phyloP scores from a whole-genome alignment of 2,888 invertebrate genomes.

The Lymantria monacha region DNA sequence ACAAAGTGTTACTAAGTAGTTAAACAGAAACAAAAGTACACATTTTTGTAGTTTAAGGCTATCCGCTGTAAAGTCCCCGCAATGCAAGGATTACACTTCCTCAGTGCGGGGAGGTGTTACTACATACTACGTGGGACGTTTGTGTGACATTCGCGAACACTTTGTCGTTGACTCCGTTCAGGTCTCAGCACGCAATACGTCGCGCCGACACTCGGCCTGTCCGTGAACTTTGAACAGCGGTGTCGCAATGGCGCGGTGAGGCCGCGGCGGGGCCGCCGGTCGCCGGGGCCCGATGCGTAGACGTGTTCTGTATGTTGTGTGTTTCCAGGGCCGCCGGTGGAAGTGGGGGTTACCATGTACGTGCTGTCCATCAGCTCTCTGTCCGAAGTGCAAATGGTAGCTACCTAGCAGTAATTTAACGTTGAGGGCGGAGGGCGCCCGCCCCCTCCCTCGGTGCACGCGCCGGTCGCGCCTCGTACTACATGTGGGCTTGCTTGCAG shows the following conservation, averaged over 20 bases:
- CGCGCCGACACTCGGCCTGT: too few species aligned
- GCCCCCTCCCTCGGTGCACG: slow-evolving; percentile 10
- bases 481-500: slow-evolving; percentile 84
- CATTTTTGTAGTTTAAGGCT: too few species aligned
- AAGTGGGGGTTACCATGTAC: slow-evolving; percentile 92
- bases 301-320: slow-evolving; percentile 32
- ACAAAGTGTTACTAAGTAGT: too few species aligned
- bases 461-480: slow-evolving; percentile 14
- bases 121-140: too few species aligned
- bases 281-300: background rate
- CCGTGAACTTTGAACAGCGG: too few species aligned
- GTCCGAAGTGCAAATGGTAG: slow-evolving; percentile 91
- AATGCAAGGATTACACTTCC: too few species aligned
- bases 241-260: background rate
- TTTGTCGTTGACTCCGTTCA: too few species aligned
- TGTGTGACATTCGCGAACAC: too few species aligned
- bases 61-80: too few species aligned
- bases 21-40: too few species aligned
- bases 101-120: too few species aligned
- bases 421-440: slow-evolving; percentile 11
- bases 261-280: background rate
- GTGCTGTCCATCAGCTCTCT: slow-evolving; percentile 93
- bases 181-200: too few species aligned
- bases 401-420: slow-evolving; percentile 26
- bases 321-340: slow-evolving; percentile 87